Percentiles rank a stretch among this genome's conserved stretches.
phyloP scores from a whole-genome alignment of 1,140 invertebrate species.

The Zaprionus ghesquierei region DNA sequence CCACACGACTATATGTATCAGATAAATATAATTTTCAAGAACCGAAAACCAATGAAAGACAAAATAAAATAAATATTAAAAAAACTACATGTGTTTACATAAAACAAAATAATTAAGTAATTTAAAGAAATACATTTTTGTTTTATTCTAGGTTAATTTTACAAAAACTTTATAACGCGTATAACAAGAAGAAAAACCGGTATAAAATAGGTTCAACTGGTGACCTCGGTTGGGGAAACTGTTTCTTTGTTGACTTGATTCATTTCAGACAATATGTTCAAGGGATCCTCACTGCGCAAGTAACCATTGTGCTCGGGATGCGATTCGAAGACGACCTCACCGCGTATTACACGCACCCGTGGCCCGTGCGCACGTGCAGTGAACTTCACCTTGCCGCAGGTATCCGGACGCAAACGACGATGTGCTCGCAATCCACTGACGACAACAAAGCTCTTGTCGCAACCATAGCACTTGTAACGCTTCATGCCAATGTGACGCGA shows the following conservation, averaged over 20 bases:
- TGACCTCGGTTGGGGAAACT: neutral
- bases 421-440: conserved; percentile 75
- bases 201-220: conserved; percentile 1
- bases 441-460: conserved; percentile 75
- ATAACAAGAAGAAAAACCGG: neutral
- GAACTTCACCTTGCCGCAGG: conserved; percentile 74
- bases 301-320: conserved; percentile 75
- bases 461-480: conserved; percentile 79
- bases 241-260: conserved; percentile 14
- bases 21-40: conserved; percentile 61
- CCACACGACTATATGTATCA: conserved; percentile 51
- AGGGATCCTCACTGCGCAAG: conserved; percentile 71
- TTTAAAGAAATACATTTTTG: neutral
- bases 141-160: neutral
- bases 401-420: conserved; percentile 71
- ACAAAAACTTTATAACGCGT: neutral
- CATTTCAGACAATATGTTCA: conserved; percentile 61
- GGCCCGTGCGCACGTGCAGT: conserved; percentile 75
- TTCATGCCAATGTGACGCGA: conserved; percentile 81
- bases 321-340: conserved; percentile 69
- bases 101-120: neutral
- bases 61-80: conserved; percentile 44
- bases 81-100: neutral
- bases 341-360: conserved; percentile 69
- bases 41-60: conserved; percentile 51